Base-by-base conservation (phyloP, 1,140 invertebrate genomes). In the Eurosta solidaginis region DNA sequence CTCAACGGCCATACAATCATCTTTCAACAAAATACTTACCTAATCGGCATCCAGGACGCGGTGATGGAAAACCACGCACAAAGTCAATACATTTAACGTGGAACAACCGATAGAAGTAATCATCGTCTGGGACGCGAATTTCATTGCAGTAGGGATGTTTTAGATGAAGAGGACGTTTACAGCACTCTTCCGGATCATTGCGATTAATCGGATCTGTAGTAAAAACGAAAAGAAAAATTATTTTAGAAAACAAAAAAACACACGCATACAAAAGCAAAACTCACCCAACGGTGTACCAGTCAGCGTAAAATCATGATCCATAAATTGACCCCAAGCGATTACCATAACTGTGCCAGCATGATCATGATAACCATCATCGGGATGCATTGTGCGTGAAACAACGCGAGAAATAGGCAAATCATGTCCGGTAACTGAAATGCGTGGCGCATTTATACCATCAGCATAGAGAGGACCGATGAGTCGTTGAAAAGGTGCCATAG, bases 281-380 rank as follows among this genome's bases (percentile, higher is more conserved):
- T 49, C 90, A 96, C 94, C 94, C 79, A 96, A 88, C 78, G 95
- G 95, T 40, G 94, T 96, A 36, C 91, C 96, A 73, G 95, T 96
- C 10, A 97, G 90, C 1, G 96, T 97, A 81, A 96, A 94, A 86
- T 97, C 96, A 89, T 97, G 96, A 87, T 97, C 96, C 92, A 97
- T 95, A 88, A 97, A 96, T 89, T 97, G 96, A 82, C 96, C 96
- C 95, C 95, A 97, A 74, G 95, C 95, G 78, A 97, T 96, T 50
- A 97, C 92, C 93, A 97, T 96, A 79, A 96, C 94, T 14, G 96
- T 97, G 54, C 96, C 95, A n/a, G 95, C 95, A 85, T 97, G 96
- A 88, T 97, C 96, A 83, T 97, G 96, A 89, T 92, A 96, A 33
- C 95, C 95, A 80, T 96, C 94, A 82, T 97, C 96, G 5, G 95